Conservation (phyloP, 2,797 vertebrate species). For the Glossophaga mutica region DNA sequence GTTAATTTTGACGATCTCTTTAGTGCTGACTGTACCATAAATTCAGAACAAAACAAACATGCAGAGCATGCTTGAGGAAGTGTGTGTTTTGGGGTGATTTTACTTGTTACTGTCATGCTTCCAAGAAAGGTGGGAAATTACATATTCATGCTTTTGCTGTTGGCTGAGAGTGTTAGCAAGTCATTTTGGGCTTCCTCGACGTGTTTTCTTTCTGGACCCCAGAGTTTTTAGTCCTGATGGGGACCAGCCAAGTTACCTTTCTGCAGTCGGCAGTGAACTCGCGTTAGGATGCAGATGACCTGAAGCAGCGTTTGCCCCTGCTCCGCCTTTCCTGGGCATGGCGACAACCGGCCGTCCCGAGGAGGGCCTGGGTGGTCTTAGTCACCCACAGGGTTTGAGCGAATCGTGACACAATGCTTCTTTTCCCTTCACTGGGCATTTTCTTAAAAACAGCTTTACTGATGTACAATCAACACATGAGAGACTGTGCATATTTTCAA, state of each 20-base stretch:
- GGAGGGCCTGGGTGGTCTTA: background rate
- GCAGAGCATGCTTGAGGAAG: background rate
- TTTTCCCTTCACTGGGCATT: background rate
- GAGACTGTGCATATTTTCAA: background rate
- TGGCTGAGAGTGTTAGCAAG: background rate
- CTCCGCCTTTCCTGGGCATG: background rate
- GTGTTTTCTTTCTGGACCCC: background rate
- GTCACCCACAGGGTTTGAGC: background rate
- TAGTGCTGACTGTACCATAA: background rate
- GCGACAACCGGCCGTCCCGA: background rate
- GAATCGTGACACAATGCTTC: background rate
- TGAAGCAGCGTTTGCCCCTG: background rate
- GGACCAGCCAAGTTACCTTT: background rate
- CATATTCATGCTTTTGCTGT: background rate
- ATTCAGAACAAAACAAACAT: background rate
- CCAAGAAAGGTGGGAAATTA: background rate
- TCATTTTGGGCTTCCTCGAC: background rate
- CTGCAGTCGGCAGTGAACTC: background rate
- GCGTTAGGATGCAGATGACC: background rate
- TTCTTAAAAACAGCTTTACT: background rate
- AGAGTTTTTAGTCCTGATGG: background rate
- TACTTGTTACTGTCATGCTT: background rate
- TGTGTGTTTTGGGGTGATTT: background rate
- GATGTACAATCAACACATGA: background rate
- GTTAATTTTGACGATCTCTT: background rate